phyloP scores from a whole-genome alignment of 2,888 invertebrate genomes.

The Resseliella maxima region DNA sequence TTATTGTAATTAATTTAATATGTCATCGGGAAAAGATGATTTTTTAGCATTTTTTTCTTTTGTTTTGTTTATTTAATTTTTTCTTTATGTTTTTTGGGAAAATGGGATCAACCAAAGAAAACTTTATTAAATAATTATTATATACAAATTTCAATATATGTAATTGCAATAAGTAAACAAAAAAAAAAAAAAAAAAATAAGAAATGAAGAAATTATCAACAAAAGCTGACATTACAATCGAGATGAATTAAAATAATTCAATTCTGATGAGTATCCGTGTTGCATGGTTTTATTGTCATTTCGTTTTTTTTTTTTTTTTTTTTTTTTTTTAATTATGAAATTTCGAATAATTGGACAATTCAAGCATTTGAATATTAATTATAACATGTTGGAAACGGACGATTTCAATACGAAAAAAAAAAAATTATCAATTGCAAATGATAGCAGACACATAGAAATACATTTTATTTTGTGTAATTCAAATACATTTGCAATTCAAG shows the following conservation, averaged over 20 bases:
- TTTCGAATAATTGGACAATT: too few species aligned
- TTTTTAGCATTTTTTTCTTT: constrained; percentile 45
- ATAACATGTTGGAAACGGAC: background rate
- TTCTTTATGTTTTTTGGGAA: too few species aligned
- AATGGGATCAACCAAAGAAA: constrained; percentile 55
- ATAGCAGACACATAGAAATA: background rate
- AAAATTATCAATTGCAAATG: background rate
- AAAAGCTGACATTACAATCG: constrained; percentile 16
- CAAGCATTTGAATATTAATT: background rate
- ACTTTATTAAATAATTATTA: constrained; percentile 53
- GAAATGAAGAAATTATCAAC: background rate
- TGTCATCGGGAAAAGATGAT: constrained; percentile 1
- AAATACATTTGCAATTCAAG: constrained; percentile 12
- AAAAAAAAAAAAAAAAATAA: background rate
- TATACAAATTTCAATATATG: constrained; percentile 51
- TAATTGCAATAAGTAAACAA: constrained; percentile 26
- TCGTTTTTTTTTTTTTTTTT: too few species aligned
- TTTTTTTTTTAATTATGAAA: too few species aligned
- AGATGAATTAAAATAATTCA: constrained; percentile 11
- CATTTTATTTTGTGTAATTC: background rate
- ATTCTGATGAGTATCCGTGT: background rate
- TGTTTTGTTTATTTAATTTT: constrained; percentile 22
- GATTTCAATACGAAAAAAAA: background rate
- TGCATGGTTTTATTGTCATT: too few species aligned
- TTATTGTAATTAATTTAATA: constrained; percentile 45